Conservation (phyloP, 2,888 invertebrate species). For the Ichneumon xanthorius region DNA sequence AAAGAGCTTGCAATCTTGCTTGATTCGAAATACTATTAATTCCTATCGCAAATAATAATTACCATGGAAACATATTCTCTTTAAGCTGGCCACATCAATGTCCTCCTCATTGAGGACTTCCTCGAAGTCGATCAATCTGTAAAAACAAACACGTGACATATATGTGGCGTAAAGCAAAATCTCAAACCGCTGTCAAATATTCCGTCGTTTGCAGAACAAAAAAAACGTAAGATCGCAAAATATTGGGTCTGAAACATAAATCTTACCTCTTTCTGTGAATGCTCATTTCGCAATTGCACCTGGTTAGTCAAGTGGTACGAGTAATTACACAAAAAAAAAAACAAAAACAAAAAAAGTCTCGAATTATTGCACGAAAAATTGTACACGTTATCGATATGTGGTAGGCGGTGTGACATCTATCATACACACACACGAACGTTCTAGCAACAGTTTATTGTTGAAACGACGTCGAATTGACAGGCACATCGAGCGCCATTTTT, state of each 20-base stretch:
- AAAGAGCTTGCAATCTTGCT: neutral
- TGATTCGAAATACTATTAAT: neutral
- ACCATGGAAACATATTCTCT: constrained; percentile 93
- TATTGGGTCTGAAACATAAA: neutral
- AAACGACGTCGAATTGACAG: constrained; percentile 57
- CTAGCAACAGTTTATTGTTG: constrained; percentile 46
- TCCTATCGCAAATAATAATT: constrained; percentile 74
- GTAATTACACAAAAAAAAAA: constrained; percentile 16
- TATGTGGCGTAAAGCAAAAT: neutral
- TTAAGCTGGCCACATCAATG: constrained; percentile 89
- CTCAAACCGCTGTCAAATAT: constrained; percentile 12
- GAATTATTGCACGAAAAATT: constrained; percentile 8
- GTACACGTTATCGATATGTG: constrained; percentile 31
- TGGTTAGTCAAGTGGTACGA: constrained; percentile 51
- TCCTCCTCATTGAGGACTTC: constrained; percentile 89
- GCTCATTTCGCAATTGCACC: constrained; percentile 75
- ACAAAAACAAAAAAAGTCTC: constrained; percentile 7
- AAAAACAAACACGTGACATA: constrained; percentile 76
- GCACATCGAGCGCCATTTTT: constrained; percentile 59
- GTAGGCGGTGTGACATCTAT: constrained; percentile 54
- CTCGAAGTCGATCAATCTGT: constrained; percentile 93
- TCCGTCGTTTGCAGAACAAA: neutral
- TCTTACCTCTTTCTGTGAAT: constrained; percentile 78
- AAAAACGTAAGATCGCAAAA: neutral
- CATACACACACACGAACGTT: constrained; percentile 20